Conservation (phyloP, 2,797 vertebrate genomes). For the Morus bassanus region DNA sequence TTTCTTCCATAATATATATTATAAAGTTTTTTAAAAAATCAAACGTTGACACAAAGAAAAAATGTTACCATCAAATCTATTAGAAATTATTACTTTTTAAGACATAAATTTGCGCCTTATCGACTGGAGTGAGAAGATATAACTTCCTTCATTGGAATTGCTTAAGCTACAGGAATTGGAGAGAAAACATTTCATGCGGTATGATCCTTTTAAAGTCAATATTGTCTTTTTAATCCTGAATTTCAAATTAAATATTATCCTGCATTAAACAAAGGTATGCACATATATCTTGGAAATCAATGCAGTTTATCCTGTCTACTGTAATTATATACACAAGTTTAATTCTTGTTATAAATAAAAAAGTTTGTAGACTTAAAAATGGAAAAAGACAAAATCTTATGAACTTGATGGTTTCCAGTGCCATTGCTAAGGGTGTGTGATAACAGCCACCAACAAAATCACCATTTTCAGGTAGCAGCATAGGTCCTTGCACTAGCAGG, state of each 20-base stretch:
- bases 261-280: background rate
- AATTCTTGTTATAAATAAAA: background rate
- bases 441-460: background rate
- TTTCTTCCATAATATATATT: background rate
- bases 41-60: background rate
- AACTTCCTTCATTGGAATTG: background rate
- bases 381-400: background rate
- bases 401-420: background rate
- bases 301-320: background rate
- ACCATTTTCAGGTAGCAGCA: background rate
- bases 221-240: background rate
- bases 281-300: background rate
- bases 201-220: background rate
- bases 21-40: background rate
- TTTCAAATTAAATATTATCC: constrained; percentile 1
- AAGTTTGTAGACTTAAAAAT: background rate
- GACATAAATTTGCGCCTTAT: background rate
- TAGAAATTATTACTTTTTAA: background rate
- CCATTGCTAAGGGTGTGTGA: background rate
- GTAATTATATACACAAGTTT: background rate
- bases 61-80: background rate
- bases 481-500: constrained; percentile 3
- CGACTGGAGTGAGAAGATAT: background rate
- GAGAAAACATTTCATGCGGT: background rate
- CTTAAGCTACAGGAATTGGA: background rate